Base-by-base conservation (phyloP, 1,140 invertebrate species). In the Drosophila bifasciata region DNA sequence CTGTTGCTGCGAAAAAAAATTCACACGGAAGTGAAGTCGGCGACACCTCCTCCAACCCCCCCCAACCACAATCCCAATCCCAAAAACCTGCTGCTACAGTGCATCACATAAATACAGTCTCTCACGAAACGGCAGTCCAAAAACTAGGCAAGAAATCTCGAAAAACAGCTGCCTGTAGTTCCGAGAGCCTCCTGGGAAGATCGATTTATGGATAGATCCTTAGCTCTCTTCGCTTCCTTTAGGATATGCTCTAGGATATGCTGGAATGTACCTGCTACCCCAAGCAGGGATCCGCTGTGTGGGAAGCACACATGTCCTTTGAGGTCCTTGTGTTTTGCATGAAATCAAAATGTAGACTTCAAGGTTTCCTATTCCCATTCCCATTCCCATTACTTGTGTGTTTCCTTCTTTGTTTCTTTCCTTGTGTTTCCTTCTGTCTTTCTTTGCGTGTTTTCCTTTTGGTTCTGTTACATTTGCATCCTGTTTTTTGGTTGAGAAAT, bases 271-370 rank as follows among this genome's bases (percentile, higher is more conserved):
- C 73, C 73, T 76, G 73, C 72, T 48, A 23, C 45, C 40, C 32
- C 32, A 36, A 13, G 50, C 13, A 11, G 19, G 19, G 13, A 43
- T 13, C 21, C 48, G 43, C 16, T 11, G 19, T 36, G 72, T 76
- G 73, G 73, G 73, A 76, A 76, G 73, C 63, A 51, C 73, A 76
- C 72, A 76, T 76, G 73, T 76, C 40, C 50, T 61, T 21, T n/a
- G n/a, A n/a, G n/a, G n/a, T n/a, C n/a, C n/a, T n/a, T 71, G 68
- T 53, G 66, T 70, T 70, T 73, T 69, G 66, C 66, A 63, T 63
- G 61, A 66, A 66, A 64, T 58, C 53, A 46, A 56, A 66, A 44
- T 43, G 44, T 46, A 16, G 32, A 36, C 32, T 41, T 67, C 41
- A 45, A 39, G 48, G 63, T 53, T 67, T 67, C 58, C 23, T 41